These are phyloP conservation scores for Amaurobius ferox DNA, from an alignment of 2,888 invertebrate genomes.

Conservation along the genomic window DNA sequence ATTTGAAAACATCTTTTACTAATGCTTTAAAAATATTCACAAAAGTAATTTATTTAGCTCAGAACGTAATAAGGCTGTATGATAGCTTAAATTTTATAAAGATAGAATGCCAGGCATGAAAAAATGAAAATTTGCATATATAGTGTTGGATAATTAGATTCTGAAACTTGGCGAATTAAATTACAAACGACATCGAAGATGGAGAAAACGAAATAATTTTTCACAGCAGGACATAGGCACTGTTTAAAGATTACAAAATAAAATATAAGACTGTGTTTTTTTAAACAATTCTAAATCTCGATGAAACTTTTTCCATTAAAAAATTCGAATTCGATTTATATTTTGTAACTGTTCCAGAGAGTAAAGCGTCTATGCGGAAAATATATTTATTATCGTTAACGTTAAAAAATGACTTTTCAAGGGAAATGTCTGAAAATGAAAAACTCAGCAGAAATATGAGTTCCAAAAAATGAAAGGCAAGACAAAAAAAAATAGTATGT, in stretches of 20 bases:
- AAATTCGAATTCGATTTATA: too few species aligned
- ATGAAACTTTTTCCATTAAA: not conserved
- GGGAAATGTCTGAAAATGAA: slow-evolving; percentile 14
- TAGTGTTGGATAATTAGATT: not conserved
- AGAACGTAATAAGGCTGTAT: not conserved
- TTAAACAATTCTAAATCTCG: not conserved
- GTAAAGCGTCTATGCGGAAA: slow-evolving; percentile 28
- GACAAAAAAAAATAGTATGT: too few species aligned
- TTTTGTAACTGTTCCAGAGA: not conserved
- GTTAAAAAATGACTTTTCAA: slow-evolving; percentile 15
- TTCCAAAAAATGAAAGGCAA: too few species aligned
- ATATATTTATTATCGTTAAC: slow-evolving; percentile 50
- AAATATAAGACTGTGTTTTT: too few species aligned
- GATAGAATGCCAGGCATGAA: not conserved
- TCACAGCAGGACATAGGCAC: not conserved
- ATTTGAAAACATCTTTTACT: not conserved
- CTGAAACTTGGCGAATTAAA: not conserved
- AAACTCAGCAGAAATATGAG: slow-evolving; percentile 44
- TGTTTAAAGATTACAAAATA: too few species aligned
- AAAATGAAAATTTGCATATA: not conserved
- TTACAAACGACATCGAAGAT: not conserved
- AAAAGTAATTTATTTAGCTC: not conserved
- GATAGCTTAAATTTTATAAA: not conserved
- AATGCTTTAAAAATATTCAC: not conserved
- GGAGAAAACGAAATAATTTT: not conserved